Conservation (phyloP, 2,888 invertebrate genomes). For the Griposia aprilina region DNA sequence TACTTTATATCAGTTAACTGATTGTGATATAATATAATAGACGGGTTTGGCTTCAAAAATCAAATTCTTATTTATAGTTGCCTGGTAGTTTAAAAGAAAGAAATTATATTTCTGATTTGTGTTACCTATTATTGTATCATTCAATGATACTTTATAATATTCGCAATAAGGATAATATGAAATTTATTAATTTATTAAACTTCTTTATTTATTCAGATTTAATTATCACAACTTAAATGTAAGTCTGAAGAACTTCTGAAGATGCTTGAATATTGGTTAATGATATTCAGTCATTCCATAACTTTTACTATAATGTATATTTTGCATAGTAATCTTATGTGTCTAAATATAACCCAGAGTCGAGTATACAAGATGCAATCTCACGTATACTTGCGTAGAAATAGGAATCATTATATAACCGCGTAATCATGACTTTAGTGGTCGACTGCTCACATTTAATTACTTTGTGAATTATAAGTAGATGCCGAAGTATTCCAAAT, state of each 20-base stretch:
- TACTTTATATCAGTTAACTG: constrained; percentile 45
- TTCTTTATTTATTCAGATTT: constrained; percentile 27
- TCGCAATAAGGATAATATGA: constrained; percentile 17
- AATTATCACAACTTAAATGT: not conserved
- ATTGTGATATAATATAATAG: constrained; percentile 52
- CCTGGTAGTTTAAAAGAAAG: constrained; percentile 17
- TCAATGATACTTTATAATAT: constrained; percentile 40
- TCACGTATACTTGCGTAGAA: constrained; percentile 43
- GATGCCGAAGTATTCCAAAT: constrained; percentile 14
- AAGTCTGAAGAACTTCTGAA: constrained; percentile 15
- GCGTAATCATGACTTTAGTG: constrained; percentile 37
- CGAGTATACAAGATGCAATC: constrained; percentile 42
- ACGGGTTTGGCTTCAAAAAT: constrained; percentile 60
- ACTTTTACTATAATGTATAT: constrained; percentile 10
- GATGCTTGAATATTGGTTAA: constrained; percentile 43
- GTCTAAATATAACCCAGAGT: constrained; percentile 31
- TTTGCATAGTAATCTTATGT: constrained; percentile 36
- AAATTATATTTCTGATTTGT: constrained; percentile 39
- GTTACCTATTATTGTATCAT: constrained; percentile 46
- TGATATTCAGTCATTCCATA: constrained; percentile 59
- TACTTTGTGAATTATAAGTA: constrained; percentile 4
- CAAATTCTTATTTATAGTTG: constrained; percentile 51
- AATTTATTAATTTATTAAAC: constrained; percentile 22
- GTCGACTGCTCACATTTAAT: constrained; percentile 24
- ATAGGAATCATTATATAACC: constrained; percentile 38